Base-by-base conservation (phyloP, 2,797 vertebrate species). In the Mormyrus proboscirostris region DNA sequence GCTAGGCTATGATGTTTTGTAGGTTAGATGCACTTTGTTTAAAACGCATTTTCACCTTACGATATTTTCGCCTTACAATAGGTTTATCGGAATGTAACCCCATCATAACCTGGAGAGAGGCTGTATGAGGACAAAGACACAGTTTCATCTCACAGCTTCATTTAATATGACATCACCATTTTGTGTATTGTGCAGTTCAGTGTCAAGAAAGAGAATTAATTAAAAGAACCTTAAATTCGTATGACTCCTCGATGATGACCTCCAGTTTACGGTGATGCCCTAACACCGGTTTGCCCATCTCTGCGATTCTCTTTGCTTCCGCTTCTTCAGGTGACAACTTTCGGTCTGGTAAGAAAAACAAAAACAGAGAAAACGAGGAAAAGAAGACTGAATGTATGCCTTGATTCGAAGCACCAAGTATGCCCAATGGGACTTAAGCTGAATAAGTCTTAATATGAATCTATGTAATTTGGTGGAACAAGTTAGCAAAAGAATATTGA, bases 161-260 rank as follows among this genome's bases (percentile, higher is more conserved):
- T n/a, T 44, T n/a, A 47, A 47, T 47, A n/a, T 9, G 38, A 79
- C 33, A 79, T n/a, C n/a, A 7, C 16, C 73, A 47, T 19, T 19
- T 7, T 47, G 7, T n/a, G 73, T n/a, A 44, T 76, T 41, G 14
- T 41, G 16, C 7, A 41, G 10, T 41, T 41, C 33, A 41, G 38
- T 8, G 76, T 79, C 10, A 82, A 19, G 19, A 82, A 82, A 82
- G 8, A 1, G 41, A 82, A 8, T 82, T 41, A 3, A 8, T 82
- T n/a, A 82, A 22, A 91, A 95, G 93, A 92, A 99, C 98, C 97
- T 99, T 99, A 94, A 99, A 99, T 94, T 99, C 98, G 69, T 98
- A 99, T 0, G 98, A 99, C 92, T 99, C 98, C 93, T 99, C 98
- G 90, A 99, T 99, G 93, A 99, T 97, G 92, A 99, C 97, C 95